Evolutionary conservation across 1,140 invertebrate genomes (phyloP), one percentile per base, ranked within the genome.

Genomic region (Drosophila carrolli): DNA sequence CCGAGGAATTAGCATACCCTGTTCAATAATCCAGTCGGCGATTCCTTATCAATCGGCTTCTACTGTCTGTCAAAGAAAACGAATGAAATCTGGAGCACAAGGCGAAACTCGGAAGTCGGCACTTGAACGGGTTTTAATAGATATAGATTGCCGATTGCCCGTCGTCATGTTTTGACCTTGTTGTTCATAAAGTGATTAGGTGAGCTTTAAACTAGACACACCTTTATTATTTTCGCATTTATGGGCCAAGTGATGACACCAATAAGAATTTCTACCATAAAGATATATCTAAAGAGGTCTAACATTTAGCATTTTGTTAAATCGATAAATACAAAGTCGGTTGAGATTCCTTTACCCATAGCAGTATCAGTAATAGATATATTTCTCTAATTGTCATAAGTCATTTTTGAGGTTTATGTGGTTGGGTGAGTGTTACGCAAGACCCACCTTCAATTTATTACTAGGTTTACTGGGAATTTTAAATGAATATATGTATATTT

Each of bases 21-120:
- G 65, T 5, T 13, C n/a, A 16, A 7, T 23, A n/a, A 29, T 3
- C 16, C 38, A 29, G 63, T 1, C 16, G 6, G 10, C 6, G 5
- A 5, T n/a, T 38, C 16, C 16, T 48, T 81, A 81, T 72, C 78
- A 61, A 23, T 50, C 47, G 1, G 40, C 10, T 0, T 4, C 50
- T 8, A 7, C 62, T 81, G 81, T 81, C 78, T 54, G 73, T 44
- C 78, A 81, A 63, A 78, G 54, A 47, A 38, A 46, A 43, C 14
- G 11, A 60, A 57, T 7, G 7, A 62, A 62, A 60, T 46, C n/a
- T 23, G 46, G 50, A 61, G 43, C 46, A 14, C 51, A 62, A 55
- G 41, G 37, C 38, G 53, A 60, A 57, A 57, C 46, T 58, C 9
- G 57, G 51, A 62, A 66, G 58, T 74, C 35, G 35, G 35, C 56